Percentiles rank a stretch among this genome's conserved stretches.
These are phyloP conservation scores for Cercopithecus mona DNA, from an alignment of 2,113 vertebrate species.

Conservation along the genomic window DNA sequence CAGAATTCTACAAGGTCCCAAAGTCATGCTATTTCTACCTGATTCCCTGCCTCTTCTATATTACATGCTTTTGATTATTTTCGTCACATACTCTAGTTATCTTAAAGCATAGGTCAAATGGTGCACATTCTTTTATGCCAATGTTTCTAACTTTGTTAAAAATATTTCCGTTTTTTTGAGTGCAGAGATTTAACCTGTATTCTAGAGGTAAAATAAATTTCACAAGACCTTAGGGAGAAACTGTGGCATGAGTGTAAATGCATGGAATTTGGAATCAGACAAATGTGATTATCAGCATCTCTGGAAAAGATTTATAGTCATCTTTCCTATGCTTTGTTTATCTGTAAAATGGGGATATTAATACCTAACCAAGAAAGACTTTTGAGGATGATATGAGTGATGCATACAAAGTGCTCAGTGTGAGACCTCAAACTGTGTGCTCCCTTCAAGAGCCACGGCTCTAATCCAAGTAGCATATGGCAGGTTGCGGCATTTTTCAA, in stretches of 20 bases:
- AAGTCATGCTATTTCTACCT: slow-evolving; percentile 20
- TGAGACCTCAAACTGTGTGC: background rate
- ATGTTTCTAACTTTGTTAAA: slow-evolving; percentile 54
- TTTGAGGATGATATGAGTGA: background rate
- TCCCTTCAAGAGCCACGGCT: background rate
- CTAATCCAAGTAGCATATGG: background rate
- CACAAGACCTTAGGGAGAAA: background rate
- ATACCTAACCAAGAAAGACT: background rate
- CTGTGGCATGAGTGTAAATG: background rate
- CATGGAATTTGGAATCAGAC: background rate
- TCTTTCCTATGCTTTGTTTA: background rate
- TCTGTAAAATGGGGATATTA: background rate
- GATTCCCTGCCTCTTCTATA: background rate
- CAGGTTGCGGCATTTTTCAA: background rate
- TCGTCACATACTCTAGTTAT: slow-evolving; percentile 33
- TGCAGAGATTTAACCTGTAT: slow-evolving; percentile 40
- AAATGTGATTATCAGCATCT: background rate
- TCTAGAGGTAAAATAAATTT: slow-evolving; percentile 30
- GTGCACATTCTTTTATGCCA: slow-evolving; percentile 48
- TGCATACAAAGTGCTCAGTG: background rate
- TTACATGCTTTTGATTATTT: slow-evolving; percentile 48
- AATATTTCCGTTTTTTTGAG: slow-evolving; percentile 32
- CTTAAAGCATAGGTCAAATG: slow-evolving; percentile 49
- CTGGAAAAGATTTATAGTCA: background rate
- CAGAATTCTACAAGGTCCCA: background rate